Evolutionary conservation across 1,140 invertebrate genomes (phyloP).

Genomic region (Bombus superbus): DNA sequence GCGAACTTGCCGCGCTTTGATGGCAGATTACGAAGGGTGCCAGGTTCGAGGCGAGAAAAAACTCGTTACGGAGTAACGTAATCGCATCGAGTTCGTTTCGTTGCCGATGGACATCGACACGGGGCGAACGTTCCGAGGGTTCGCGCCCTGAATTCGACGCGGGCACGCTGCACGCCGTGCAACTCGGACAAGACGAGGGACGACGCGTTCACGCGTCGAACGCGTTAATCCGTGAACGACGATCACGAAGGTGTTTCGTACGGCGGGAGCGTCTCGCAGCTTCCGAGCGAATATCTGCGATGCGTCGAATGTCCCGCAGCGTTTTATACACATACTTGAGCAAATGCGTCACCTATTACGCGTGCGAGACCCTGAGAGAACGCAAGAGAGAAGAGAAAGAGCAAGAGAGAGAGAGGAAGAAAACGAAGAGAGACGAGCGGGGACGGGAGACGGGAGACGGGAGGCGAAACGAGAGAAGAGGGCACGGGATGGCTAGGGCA

Average conservation of each 20-base stretch:
- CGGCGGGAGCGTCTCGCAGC: too few species aligned
- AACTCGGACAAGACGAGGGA: too few species aligned
- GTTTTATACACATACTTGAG: fast-evolving
- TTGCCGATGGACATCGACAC: constrained; percentile 49
- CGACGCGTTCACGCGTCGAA: too few species aligned
- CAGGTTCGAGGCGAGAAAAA: constrained; percentile 69
- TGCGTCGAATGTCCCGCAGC: too few species aligned
- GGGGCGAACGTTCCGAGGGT: neutral
- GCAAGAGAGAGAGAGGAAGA: too few species aligned
- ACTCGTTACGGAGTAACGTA: constrained; percentile 61
- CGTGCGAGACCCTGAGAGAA: too few species aligned
- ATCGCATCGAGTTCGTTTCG: constrained; percentile 57
- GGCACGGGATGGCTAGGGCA: constrained; percentile 60
- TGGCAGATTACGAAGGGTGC: constrained; percentile 73
- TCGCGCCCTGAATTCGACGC: neutral
- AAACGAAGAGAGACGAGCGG: neutral
- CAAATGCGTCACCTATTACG: too few species aligned
- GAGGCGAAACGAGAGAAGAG: constrained; percentile 25
- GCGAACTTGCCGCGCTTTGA: constrained; percentile 73
- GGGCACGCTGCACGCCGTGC: too few species aligned
- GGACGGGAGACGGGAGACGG: neutral
- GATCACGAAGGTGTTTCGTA: too few species aligned
- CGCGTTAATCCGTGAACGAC: too few species aligned
- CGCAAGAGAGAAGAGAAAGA: too few species aligned
- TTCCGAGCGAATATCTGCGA: too few species aligned